Evolutionary conservation across 1,140 invertebrate species (phyloP), one percentile per base, ranked within the genome.

Genomic region (Drosophila mojavensis): DNA sequence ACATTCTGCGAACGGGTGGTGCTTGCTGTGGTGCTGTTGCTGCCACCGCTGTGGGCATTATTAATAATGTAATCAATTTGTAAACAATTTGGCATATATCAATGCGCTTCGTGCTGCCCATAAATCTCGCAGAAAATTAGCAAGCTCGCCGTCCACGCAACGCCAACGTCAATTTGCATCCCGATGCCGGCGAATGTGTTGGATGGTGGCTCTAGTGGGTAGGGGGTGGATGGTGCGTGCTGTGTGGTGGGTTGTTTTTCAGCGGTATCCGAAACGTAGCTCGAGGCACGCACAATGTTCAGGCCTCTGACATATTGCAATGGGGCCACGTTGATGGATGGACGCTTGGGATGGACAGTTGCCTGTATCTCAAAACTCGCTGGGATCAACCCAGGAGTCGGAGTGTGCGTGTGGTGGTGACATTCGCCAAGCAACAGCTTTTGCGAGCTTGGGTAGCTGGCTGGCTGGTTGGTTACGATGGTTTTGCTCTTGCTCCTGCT

Each of bases 51-150:
- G 71, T 79, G 76, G 83, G 82, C 82, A 88, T 89, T 86, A 86
- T 86, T 86, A 83, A 86, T 86, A 86, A 86, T 86, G 83, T 78
- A 86, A 86, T 86, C 83, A 86, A 86, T 86, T 86, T 89, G 83
- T 89, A 86, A 86, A 86, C 83, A 86, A 86, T 86, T 86, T 86
- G 84, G 84, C 84, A 83, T 86, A 86, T 88, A 86, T 86, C 83
- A 86, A 86, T 86, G 83, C 74, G 73, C 80, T 86, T 74, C 83
- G 77, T 86, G 83, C 69, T 68, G 77, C 58, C 73, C 84, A 86
- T 86, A 86, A 86, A 86, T 86, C 83, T 88, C 71, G 69, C 61
- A 48, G 50, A 67, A 86, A 86, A 86, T 86, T 86, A 86, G 83
- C 73, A 64, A 51, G 15, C 58, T 55, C 60, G 59, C 41, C 68